Base-by-base conservation (phyloP, 2,888 invertebrate genomes). In the Petrophora chlorosata region DNA sequence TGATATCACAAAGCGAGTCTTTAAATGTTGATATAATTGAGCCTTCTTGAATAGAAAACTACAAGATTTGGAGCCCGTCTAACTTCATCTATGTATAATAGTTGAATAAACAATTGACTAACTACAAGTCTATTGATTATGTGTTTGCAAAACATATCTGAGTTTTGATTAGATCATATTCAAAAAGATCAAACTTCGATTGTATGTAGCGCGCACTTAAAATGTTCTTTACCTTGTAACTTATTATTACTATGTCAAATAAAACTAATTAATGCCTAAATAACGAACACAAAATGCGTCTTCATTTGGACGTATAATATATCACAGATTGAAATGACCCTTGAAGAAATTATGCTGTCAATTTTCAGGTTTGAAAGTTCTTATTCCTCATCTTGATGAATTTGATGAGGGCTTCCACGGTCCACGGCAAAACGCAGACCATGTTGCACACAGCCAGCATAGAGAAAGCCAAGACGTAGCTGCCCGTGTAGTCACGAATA, bases 401-500 rank as follows among this genome's bases (percentile, higher is more conserved):
- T 38, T 65, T 70, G 41, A 76, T 46, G 2, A 91, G 48, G 10
- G 86, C 85, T 76, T 94, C 94, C 9, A 92, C 70, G 0, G 82
- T 76, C 94, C 94, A 94, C 0, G 93, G 92, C 3, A 94, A 66
- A 14, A 92, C 91, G 63, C 93, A 94, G 45, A 91, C 76, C n/a
- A 92, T 72, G 62, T 92, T 92, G 55, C 92, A 91, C 0, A 81
- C 73, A 19, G 93, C 90, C 13, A 94, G 79, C 70, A 92, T 79
- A 54, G 92, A 88, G 66, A 94, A 93, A 1, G 92, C 93, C 53
- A 92, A 79, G 2, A 79, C 76, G 63, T 92, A 93, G 63, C 92
- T 94, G 10, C 91, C 86, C 0, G 93, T 93, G 69, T 87, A 85
- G 56, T 92, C 92, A 60, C 93, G 91, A 17, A 94, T 79, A 49